Evolutionary conservation across 2,888 invertebrate species (phyloP), one percentile per base, ranked within the genome.

Genomic region (Tenthredo livida): DNA sequence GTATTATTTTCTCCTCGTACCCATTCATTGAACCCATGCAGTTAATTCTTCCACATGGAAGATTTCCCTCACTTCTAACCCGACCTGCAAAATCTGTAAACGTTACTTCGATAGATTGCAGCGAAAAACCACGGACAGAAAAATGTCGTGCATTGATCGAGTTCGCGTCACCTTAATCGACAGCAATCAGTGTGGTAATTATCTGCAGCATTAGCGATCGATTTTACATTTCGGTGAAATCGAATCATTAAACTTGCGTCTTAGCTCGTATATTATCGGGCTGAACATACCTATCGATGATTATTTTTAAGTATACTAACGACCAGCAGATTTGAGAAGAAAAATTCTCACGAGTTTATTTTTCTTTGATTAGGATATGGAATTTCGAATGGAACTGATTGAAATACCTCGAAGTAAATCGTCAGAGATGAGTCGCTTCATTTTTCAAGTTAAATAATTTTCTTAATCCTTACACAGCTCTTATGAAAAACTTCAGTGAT

Each of bases 381-480:
- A 77, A 54, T 40, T 9, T 7, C 7, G 33, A n/a, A 33, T 72
- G 75, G 12, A 40, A 54, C 6, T 43, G 15, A 4, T 25, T 4
- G 29, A 80, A 80, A 80, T 80, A 80, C 80, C 80, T 80, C 58
- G n/a, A 40, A 40, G 37, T 50, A 80, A 80, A 80, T 15, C 25
- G 61, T 80, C 21, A 58, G 40, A 77, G 77, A 61, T 61, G 80
- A 61, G 80, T 21, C 33, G 61, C 80, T 80, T 61, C 80, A 80
- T 80, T 80, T 58, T 61, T 25, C 21, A 61, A 80, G 6, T 40
- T 40, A 61, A 61, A 50, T 37, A 61, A 12, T 80, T 80, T 37
- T 10, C 40, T 58, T 61, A 80, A 80, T 80, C 80, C 80, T 80
- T 21, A 80, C 61, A 80, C 58, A 15, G 61, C 50, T 61, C 40